These are phyloP conservation scores for Amphipyra berbera DNA, from an alignment of 2,888 invertebrate genomes.

Conservation along the genomic window DNA sequence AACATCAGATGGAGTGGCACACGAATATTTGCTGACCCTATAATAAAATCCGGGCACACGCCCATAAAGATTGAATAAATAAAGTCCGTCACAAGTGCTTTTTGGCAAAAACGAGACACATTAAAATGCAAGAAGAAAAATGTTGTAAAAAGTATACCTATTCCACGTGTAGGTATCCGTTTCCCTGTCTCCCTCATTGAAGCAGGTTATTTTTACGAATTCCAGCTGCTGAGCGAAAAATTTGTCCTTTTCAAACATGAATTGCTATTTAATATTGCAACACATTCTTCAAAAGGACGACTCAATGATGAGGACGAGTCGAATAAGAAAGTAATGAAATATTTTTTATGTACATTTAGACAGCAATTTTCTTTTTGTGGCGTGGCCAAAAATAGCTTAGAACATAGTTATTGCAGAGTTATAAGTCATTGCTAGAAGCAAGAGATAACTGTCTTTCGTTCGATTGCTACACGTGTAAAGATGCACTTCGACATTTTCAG, in stretches of 20 bases:
- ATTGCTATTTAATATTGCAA: slow-evolving; percentile 25
- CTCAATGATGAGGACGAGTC: neutral
- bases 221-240: slow-evolving; percentile 1
- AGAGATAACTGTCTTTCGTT: too few relatives aligned
- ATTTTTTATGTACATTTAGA: neutral
- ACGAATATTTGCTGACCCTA: slow-evolving; percentile 40
- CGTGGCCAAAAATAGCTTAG: neutral
- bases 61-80: slow-evolving; percentile 52
- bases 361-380: neutral
- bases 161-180: slow-evolving; percentile 26
- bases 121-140: slow-evolving; percentile 52
- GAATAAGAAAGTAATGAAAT: neutral
- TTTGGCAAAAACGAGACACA: slow-evolving; percentile 47
- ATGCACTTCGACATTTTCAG: too few relatives aligned
- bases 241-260: slow-evolving; percentile 11
- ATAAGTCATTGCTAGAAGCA: too few relatives aligned
- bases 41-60: slow-evolving; percentile 44
- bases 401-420: too few relatives aligned
- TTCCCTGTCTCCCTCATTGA: neutral
- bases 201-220: slow-evolving; percentile 5
- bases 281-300: slow-evolving; percentile 5
- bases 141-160: slow-evolving; percentile 37
- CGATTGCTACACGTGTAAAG: too few relatives aligned
- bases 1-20: slow-evolving; percentile 46
- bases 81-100: slow-evolving; percentile 50